Evolutionary conservation across 2,888 invertebrate species (phyloP).

Genomic region (Xylocampa areola): DNA sequence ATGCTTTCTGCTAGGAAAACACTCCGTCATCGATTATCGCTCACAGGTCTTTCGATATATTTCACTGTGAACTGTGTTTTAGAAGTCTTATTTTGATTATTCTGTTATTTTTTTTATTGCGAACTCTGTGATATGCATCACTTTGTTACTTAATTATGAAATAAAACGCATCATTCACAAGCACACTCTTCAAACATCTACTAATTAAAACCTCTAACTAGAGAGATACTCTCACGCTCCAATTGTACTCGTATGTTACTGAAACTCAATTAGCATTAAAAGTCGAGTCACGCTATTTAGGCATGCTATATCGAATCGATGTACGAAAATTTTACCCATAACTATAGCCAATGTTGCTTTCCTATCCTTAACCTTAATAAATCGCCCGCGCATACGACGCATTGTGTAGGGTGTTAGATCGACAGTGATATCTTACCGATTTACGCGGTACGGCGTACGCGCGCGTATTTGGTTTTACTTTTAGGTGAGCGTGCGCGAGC

Average conservation of each 20-base stretch:
- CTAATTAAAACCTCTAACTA: constrained; percentile 61
- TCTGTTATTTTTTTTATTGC: not conserved
- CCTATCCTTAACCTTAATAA: constrained; percentile 87
- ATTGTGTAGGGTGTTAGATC: constrained; percentile 78
- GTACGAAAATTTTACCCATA: constrained; percentile 69
- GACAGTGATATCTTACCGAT: constrained; percentile 73
- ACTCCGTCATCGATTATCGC: not conserved
- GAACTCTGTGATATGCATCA: constrained; percentile 3
- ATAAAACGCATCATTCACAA: constrained; percentile 23
- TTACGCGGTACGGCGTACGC: constrained; percentile 70
- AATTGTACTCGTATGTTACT: constrained; percentile 59
- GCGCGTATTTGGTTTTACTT: constrained; percentile 79
- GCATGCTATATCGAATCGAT: constrained; percentile 72
- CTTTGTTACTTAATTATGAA: constrained; percentile 14
- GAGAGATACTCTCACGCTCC: constrained; percentile 74
- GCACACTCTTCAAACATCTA: constrained; percentile 37
- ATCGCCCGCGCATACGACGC: constrained; percentile 55
- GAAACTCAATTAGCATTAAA: constrained; percentile 70
- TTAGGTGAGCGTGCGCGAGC: constrained; percentile 84
- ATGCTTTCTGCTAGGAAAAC: constrained; percentile 22
- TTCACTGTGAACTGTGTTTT: not conserved
- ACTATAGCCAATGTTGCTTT: constrained; percentile 70
- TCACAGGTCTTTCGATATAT: constrained; percentile 11
- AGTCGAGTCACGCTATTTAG: constrained; percentile 59
- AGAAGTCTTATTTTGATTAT: not conserved